These are phyloP conservation scores for Masnerella sp. DNA, from an alignment of 2,888 invertebrate genomes.

Conservation along the genomic window DNA sequence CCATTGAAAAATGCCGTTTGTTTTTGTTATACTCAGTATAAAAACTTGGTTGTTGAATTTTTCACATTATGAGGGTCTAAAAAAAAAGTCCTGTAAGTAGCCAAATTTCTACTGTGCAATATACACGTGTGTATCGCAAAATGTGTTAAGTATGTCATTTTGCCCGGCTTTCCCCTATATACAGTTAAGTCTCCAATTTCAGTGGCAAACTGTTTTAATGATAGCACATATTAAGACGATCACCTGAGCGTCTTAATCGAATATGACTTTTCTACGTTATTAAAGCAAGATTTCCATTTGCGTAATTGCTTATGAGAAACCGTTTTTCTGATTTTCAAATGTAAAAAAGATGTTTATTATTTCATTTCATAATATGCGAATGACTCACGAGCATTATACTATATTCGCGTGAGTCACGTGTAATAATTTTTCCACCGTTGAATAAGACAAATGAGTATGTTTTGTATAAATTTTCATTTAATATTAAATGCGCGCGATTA, in stretches of 20 bases:
- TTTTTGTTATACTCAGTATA: no score
- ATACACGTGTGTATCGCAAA: no score
- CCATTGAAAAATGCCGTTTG: no score
- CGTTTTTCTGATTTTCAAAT: constrained; percentile 10
- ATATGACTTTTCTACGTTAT: constrained; percentile 27
- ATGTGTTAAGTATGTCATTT: no score
- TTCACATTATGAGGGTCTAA: no score
- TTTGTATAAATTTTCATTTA: constrained; percentile 51
- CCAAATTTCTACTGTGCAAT: no score
- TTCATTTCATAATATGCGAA: constrained; percentile 45
- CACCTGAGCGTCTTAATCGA: constrained; percentile 14
- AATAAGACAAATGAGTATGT: constrained; percentile 53
- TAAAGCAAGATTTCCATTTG: constrained; percentile 29
- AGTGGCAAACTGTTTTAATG: no score
- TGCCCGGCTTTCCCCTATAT: no score
- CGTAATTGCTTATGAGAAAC: constrained; percentile 44
- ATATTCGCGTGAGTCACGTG: constrained; percentile 47
- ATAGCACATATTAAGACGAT: no score
- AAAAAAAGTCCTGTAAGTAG: no score
- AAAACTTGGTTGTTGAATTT: no score
- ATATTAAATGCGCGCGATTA: constrained; percentile 43
- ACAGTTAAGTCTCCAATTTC: no score
- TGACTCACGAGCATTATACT: constrained; percentile 41
- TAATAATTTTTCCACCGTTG: constrained; percentile 50
- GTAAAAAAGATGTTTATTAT: constrained; percentile 51